phyloP scores from a whole-genome alignment of 2,888 invertebrate species.

The Ormyrus nitidulus region DNA sequence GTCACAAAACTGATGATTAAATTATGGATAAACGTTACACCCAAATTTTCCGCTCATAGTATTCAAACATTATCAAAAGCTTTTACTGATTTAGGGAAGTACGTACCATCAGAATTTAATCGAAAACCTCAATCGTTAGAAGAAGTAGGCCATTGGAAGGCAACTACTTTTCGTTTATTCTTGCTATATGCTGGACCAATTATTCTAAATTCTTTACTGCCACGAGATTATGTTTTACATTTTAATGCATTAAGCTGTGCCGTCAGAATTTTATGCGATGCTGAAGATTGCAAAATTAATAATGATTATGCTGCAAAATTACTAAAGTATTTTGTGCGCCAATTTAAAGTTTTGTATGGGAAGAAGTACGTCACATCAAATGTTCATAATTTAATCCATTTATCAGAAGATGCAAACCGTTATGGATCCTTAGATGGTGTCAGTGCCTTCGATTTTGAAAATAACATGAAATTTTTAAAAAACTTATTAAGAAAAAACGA shows the following conservation, averaged over 20 bases:
- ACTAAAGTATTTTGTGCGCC: background rate
- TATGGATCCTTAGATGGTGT: background rate
- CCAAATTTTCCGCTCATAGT: background rate
- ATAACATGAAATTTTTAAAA: too few relatives aligned
- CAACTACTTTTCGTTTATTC: background rate
- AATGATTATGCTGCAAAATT: background rate
- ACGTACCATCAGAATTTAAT: background rate
- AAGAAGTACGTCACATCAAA: background rate
- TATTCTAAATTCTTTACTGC: background rate
- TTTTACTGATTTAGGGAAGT: background rate
- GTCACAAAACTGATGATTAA: background rate
- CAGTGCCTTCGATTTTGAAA: constrained; percentile 1
- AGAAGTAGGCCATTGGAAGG: background rate
- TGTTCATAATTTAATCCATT: constrained; percentile 1
- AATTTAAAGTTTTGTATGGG: constrained; percentile 1
- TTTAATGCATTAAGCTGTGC: background rate
- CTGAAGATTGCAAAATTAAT: background rate
- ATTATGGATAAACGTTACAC: background rate
- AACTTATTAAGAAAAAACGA: background rate
- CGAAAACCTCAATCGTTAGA: background rate
- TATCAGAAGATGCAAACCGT: background rate
- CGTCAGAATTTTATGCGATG: background rate
- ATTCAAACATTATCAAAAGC: background rate
- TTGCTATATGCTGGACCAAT: background rate
- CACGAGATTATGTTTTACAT: background rate